These are phyloP conservation scores for Stegodyphus dumicola DNA, from an alignment of 1,140 invertebrate species.

Conservation along the genomic window DNA sequence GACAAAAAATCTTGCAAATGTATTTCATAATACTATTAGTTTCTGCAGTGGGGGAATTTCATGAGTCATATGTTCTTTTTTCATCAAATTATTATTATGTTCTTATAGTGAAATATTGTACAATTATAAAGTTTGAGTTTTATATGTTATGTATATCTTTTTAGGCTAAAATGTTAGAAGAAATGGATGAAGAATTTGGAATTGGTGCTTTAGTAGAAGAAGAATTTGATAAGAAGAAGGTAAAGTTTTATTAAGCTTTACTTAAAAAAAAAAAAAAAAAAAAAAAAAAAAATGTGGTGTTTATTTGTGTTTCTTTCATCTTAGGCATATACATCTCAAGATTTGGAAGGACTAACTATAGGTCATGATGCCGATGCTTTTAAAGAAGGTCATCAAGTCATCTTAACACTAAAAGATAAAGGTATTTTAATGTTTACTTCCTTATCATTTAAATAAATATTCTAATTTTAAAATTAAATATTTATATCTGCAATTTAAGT, in stretches of 20 bases:
- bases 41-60: no score
- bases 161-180: slow-evolving; percentile 90
- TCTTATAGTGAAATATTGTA: no score
- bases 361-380: slow-evolving; percentile 85
- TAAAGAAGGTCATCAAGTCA: slow-evolving; percentile 84
- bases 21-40: no score
- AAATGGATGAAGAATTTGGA: slow-evolving; percentile 95
- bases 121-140: no score
- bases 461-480: neutral
- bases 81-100: no score
- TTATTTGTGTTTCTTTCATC: slow-evolving; percentile 22
- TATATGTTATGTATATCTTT: slow-evolving; percentile 34
- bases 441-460: neutral
- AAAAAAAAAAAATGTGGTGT: neutral
- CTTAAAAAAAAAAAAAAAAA: neutral
- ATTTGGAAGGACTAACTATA: slow-evolving; percentile 87
- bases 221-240: slow-evolving; percentile 76
- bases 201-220: slow-evolving; percentile 84
- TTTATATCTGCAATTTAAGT: no score
- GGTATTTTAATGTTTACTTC: slow-evolving; percentile 64
- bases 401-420: slow-evolving; percentile 95
- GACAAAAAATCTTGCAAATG: no score
- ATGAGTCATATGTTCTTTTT: no score
- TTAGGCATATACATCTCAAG: slow-evolving; percentile 75
- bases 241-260: neutral